These are phyloP conservation scores for Stenolophus ochropezus DNA, from an alignment of 2,888 invertebrate genomes.

Conservation along the genomic window DNA sequence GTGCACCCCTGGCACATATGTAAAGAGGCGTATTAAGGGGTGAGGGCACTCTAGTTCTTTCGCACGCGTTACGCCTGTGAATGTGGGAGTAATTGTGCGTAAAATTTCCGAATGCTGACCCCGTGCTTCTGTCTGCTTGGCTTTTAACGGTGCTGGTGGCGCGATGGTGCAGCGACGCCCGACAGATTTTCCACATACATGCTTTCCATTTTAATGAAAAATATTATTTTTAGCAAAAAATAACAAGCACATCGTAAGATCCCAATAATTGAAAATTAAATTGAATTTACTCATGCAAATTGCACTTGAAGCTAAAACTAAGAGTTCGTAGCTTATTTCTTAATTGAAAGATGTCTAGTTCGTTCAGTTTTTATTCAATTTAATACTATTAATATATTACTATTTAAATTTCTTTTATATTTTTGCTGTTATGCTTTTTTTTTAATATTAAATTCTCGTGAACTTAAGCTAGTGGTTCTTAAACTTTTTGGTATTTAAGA, in stretches of 20 bases:
- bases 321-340: neutral
- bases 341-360: too few species aligned
- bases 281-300: neutral
- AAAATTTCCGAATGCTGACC: slow-evolving; percentile 47
- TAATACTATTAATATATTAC: too few species aligned
- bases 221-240: neutral
- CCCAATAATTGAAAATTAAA: neutral
- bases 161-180: neutral
- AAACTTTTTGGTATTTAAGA: too few species aligned
- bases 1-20: slow-evolving; percentile 5
- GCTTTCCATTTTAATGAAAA: neutral
- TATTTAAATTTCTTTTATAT: too few species aligned
- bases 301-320: neutral
- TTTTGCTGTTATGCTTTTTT: too few species aligned
- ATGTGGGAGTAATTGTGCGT: slow-evolving; percentile 46
- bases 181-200: neutral
- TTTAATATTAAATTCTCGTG: too few species aligned
- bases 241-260: neutral
- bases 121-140: slow-evolving; percentile 20
- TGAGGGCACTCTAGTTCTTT: neutral
- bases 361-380: too few species aligned
- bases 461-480: too few species aligned
- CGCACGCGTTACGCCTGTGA: slow-evolving; percentile 17
- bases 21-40: neutral
- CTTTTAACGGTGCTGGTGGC: neutral